A percentile compares a stretch with the other conserved stretches of the same genome.
Evolutionary conservation across 2,113 vertebrate genomes (phyloP).

Genomic region (Malurus melanocephalus): DNA sequence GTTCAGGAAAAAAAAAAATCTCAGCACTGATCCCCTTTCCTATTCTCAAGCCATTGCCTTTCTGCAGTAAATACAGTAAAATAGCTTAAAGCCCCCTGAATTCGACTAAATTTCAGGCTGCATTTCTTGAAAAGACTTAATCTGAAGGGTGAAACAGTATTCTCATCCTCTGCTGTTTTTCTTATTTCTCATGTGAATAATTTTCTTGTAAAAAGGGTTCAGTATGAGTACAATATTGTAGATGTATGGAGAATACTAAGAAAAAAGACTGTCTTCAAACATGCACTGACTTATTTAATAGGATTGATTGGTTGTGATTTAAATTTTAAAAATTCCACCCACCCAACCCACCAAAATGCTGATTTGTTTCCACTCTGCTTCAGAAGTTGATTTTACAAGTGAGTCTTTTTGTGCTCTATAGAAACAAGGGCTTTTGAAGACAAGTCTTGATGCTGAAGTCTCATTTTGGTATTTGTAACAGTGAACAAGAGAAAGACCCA

Average conservation of each 20-base stretch:
- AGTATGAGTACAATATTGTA: background rate
- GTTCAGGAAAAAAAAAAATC: background rate
- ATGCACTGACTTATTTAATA: background rate
- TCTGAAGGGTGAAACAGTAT: accelerated
- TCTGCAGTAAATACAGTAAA: background rate
- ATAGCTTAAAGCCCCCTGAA: background rate
- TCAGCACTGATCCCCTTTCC: background rate
- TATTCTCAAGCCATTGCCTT: background rate
- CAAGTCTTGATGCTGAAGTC: background rate
- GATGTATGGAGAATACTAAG: background rate
- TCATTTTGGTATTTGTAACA: background rate
- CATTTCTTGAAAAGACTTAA: background rate
- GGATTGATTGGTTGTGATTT: background rate
- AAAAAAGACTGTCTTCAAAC: background rate
- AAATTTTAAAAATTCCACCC: background rate
- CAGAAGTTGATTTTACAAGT: background rate
- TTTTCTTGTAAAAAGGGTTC: background rate
- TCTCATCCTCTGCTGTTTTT: background rate
- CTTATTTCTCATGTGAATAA: background rate
- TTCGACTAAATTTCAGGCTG: background rate
- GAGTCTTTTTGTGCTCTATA: background rate
- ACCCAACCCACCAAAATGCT: accelerated
- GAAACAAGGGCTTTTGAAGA: background rate
- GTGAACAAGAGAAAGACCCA: background rate
- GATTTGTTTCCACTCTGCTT: background rate